A percentile compares a stretch with the other conserved stretches of the same genome.
phyloP scores from a whole-genome alignment of 1,140 invertebrate genomes.

The Lepidurus apus region DNA sequence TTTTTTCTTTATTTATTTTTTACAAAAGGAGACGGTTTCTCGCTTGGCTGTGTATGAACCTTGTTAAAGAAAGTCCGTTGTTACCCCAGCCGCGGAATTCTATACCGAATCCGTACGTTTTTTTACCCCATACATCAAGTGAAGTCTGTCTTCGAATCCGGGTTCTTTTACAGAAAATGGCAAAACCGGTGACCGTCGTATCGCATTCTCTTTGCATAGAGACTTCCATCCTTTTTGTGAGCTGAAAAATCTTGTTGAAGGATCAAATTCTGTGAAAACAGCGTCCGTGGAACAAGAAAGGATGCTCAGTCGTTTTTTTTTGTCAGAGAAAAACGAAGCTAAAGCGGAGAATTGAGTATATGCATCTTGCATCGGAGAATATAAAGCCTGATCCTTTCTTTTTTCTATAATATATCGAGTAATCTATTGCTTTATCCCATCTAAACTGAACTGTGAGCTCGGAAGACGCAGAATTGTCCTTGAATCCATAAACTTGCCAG shows the following conservation, averaged over 20 bases:
- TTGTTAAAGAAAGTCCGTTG: neutral
- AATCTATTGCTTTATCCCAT: too few species aligned
- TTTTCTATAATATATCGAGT: too few species aligned
- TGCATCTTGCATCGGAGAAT: too few species aligned
- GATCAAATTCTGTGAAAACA: neutral
- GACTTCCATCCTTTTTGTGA: neutral
- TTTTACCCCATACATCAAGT: neutral
- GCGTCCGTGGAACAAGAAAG: neutral
- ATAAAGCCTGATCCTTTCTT: too few species aligned
- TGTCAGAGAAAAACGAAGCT: too few species aligned
- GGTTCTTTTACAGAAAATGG: neutral
- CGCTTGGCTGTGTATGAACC: neutral
- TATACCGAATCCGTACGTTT: neutral
- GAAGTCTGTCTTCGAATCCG: neutral
- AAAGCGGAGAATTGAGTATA: too few species aligned
- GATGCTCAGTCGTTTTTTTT: neutral
- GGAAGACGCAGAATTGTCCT: too few species aligned
- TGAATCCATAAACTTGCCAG: too few species aligned
- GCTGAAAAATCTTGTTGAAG: neutral
- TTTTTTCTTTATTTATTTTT: neutral
- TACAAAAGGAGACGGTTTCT: neutral
- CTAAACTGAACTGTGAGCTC: too few species aligned
- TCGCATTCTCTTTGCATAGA: constrained; percentile 3
- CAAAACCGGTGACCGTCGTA: neutral
- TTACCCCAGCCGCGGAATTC: neutral